Evolutionary conservation across 2,113 vertebrate species (phyloP), one percentile per base, ranked within the genome.

Genomic region (Phocoena sinus): DNA sequence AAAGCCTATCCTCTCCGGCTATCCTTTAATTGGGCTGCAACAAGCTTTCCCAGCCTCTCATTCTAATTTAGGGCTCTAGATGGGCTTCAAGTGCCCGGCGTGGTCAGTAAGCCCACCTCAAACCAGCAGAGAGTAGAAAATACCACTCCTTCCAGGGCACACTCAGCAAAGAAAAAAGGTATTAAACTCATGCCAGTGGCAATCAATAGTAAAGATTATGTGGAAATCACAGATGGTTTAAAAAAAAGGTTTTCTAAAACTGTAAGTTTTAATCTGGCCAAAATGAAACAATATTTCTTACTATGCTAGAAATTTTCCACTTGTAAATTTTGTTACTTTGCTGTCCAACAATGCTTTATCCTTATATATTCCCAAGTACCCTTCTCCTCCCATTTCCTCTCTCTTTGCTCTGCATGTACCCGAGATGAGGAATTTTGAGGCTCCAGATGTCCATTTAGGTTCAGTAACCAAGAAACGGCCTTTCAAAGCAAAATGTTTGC

Each of bases 11-110:
- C n/a, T 18, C 3, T 4, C 98, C 97, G 93, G 95, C 97, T 85
- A 62, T 60, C 50, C 95, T 97, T 97, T 99, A 99, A 99, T 99
- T 99, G 99, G 97, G 71, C 91, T 23, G 6, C 33, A 74, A 83
- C n/a, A 79, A 88, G 90, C 67, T 89, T 68, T 88, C 77, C 41
- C 44, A 25, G 83, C 20, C 79, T 81, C 63, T 73, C 77, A 23
- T 92, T 89, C 74, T 65, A 58, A 89, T 11, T 53, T 14, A 86
- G 74, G 90, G 58, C 70, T 95, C 67, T 70, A 3, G 12, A 58
- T 36, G n/a, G 38, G 20, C 84, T 67, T 92, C 47, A 33, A 62
- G n/a, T 41, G 31, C 44, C 74, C 23, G 56, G 58, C 33, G 15
- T 60, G 23, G 47, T 62, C 44, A 87, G 47, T 33, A 92, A 84